Evolutionary conservation across 2,113 vertebrate species (phyloP).

Genomic region (Pristiophorus japonicus): DNA sequence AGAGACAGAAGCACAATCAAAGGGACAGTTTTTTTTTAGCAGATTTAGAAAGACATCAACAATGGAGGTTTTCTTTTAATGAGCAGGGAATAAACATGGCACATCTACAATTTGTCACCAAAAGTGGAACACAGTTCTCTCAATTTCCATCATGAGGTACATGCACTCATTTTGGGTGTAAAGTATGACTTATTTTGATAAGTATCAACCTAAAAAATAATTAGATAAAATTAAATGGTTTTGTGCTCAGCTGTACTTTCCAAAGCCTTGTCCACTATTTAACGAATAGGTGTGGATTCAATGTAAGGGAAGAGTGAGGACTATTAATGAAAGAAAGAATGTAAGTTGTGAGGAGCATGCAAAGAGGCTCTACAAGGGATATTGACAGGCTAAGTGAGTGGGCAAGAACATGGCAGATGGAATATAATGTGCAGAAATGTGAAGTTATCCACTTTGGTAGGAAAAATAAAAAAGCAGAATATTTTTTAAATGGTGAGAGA

Average conservation of each 20-base stretch:
- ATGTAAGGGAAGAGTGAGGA: neutral
- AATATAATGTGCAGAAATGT: too few relatives aligned
- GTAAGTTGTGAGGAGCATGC: too few relatives aligned
- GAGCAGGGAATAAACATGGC: neutral
- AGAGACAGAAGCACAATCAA: neutral
- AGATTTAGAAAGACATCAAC: neutral
- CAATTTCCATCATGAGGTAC: neutral
- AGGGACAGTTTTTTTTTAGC: neutral
- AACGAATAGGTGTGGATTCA: neutral
- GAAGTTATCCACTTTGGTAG: too few relatives aligned
- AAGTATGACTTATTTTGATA: neutral
- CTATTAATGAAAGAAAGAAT: neutral
- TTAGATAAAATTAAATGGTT: neutral
- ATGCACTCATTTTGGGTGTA: neutral
- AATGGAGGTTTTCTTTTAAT: neutral
- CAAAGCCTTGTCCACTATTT: neutral
- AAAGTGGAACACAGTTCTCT: neutral
- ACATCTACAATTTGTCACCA: neutral
- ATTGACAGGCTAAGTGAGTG: too few relatives aligned
- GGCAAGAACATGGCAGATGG: too few relatives aligned
- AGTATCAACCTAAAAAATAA: neutral
- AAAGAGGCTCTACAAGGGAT: too few relatives aligned
- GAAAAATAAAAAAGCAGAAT: too few relatives aligned
- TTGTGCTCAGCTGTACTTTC: neutral
- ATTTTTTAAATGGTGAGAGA: too few relatives aligned